Base-by-base conservation (phyloP, 2,113 vertebrate genomes). In the Channa argus region DNA sequence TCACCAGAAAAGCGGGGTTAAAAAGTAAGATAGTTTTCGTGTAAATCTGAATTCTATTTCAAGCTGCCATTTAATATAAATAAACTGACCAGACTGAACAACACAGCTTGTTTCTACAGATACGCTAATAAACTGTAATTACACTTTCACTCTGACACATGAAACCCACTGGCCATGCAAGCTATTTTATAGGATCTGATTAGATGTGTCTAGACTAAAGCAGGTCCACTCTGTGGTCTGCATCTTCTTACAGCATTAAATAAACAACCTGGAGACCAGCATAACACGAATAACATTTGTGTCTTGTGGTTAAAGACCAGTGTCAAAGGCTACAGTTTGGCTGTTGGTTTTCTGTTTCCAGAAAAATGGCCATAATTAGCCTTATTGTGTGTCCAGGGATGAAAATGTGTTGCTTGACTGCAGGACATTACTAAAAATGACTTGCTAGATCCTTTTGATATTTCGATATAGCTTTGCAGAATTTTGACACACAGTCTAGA, bases 131-230 rank as follows among this genome's bases (percentile, higher is more conserved):
- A 24, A 24, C 24, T 24, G 24, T 24, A 24, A 24, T 24, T 24
- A n/a, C 63, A 50, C 0, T 34, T 63, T 43, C 61, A 55, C 55
- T 41, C n/a, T 54, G 62, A 61, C 43, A 73, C 75, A 24, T 24
- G 24, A 24, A 24, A 55, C 8, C 37, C 4, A n/a, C 0, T 15
- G 37, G n/a, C 52, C 39, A 45, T 9, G 12, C 38, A 41, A 43
- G 62, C 36, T 67, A 1, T 61, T 47, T 69, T 14, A 60, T 75
- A 12, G 46, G 34, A 64, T 66, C 8, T 9, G 51, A 45, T 63
- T 53, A 37, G 77, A 58, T 36, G 6, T 46, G 59, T 52, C 38
- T 36, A 45, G 39, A 63, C 54, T 6, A 54, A 36, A 55, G 9
- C 5, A 14, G 36, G n/a, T 59, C 15, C 15, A 44, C 49, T 45